These are phyloP conservation scores for Aporophyla nigra DNA, from an alignment of 2,888 invertebrate genomes.

Conservation along the genomic window DNA sequence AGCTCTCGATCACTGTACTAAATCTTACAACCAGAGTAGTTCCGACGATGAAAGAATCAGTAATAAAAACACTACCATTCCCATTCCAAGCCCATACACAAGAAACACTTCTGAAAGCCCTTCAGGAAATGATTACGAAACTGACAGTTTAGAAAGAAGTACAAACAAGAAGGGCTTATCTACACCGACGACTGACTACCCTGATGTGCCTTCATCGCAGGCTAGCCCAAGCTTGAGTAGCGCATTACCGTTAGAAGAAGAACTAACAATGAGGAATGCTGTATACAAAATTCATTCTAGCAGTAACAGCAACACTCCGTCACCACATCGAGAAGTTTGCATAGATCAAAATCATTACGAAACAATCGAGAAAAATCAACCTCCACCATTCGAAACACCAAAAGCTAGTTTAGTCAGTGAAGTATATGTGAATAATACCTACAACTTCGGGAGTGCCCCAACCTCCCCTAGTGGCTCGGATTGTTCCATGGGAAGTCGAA, in stretches of 20 bases:
- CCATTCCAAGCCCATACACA: slow-evolving; percentile 76
- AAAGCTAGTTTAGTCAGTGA: slow-evolving; percentile 93
- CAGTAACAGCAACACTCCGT: slow-evolving; percentile 89
- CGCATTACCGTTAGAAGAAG: slow-evolving; percentile 95
- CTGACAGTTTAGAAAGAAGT: slow-evolving; percentile 93
- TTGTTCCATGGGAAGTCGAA: slow-evolving; percentile 91
- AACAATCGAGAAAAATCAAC: slow-evolving; percentile 75
- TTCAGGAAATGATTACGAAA: slow-evolving; percentile 92
- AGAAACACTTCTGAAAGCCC: slow-evolving; percentile 82
- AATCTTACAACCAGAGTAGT: slow-evolving; percentile 83
- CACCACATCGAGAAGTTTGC: slow-evolving; percentile 81
- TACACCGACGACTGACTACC: slow-evolving; percentile 92
- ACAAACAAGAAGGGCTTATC: slow-evolving; percentile 88
- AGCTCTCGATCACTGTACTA: slow-evolving; percentile 88
- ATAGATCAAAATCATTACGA: slow-evolving; percentile 86
- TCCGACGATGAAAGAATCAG: slow-evolving; percentile 86
- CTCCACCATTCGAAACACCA: slow-evolving; percentile 67
- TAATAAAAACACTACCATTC: slow-evolving; percentile 58
- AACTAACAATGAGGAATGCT: slow-evolving; percentile 94
- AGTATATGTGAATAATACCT: slow-evolving; percentile 95
- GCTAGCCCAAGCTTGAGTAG: slow-evolving; percentile 94
- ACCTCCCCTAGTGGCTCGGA: slow-evolving; percentile 91
- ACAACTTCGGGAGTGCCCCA: slow-evolving; percentile 91
- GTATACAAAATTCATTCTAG: slow-evolving; percentile 92
- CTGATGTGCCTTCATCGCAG: slow-evolving; percentile 92